Conservation (phyloP, 2,113 vertebrate genomes). For the Psephotus haematonotus region DNA sequence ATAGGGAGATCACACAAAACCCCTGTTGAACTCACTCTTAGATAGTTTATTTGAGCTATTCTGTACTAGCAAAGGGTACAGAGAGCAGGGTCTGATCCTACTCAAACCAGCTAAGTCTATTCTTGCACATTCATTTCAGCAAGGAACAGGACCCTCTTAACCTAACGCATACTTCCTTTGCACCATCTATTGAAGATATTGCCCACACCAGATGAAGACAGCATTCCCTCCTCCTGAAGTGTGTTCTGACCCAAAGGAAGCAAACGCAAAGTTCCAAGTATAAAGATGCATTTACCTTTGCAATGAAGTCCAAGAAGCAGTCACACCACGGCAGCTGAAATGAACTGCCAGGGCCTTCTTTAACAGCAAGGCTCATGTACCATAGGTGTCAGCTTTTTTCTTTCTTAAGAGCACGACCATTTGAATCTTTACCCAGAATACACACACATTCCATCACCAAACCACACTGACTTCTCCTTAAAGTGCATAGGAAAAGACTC, state of each 20-base stretch:
- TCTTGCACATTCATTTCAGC: background rate
- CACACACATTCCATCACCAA: background rate
- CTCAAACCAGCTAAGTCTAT: background rate
- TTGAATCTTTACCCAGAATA: background rate
- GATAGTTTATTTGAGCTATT: background rate
- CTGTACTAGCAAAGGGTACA: background rate
- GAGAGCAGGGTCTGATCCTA: background rate
- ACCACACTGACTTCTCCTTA: background rate
- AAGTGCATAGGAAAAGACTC: background rate
- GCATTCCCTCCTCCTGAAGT: background rate
- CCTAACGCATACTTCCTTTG: background rate
- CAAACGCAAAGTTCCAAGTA: background rate
- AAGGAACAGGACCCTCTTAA: background rate
- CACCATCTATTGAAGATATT: background rate
- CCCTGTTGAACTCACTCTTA: background rate
- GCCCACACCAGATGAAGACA: background rate
- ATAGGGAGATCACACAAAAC: background rate
- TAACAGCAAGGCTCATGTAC: fast-evolving
- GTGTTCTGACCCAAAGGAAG: background rate
- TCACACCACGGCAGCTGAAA: background rate
- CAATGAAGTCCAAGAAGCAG: background rate
- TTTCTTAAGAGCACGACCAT: background rate
- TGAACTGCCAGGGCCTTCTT: background rate
- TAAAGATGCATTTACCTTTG: background rate
- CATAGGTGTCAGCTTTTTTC: background rate